A percentile compares a stretch with the other conserved stretches of the same genome.
phyloP scores from a whole-genome alignment of 2,888 invertebrate genomes.

The Belgica antarctica region DNA sequence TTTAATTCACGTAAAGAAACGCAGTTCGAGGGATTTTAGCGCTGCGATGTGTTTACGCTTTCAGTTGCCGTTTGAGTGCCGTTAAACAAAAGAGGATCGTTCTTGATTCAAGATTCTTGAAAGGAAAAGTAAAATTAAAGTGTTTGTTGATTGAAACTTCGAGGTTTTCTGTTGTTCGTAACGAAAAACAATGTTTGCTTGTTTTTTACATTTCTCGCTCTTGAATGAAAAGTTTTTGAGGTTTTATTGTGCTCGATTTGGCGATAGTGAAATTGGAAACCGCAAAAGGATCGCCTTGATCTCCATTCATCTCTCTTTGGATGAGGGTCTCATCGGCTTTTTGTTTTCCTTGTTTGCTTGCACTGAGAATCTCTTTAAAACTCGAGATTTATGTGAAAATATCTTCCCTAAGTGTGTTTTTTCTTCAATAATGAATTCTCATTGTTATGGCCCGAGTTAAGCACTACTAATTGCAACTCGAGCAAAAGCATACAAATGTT shows the following conservation, averaged over 20 bases:
- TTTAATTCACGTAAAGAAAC: slow-evolving; percentile 31
- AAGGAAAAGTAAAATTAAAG: too few relatives aligned
- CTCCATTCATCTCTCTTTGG: slow-evolving; percentile 24
- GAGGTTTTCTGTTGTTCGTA: not conserved
- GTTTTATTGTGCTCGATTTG: not conserved
- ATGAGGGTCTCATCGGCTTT: slow-evolving; percentile 3
- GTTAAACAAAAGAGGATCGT: not conserved
- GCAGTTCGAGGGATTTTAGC: slow-evolving; percentile 1
- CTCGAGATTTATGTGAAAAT: slow-evolving; percentile 11
- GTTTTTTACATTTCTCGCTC: not conserved
- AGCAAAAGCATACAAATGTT: not conserved
- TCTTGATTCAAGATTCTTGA: too few relatives aligned
- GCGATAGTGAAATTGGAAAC: slow-evolving; percentile 26
- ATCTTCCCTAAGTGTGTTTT: slow-evolving; percentile 17
- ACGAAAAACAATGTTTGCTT: slow-evolving; percentile 5
- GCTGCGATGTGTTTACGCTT: not conserved
- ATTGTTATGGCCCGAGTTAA: not conserved
- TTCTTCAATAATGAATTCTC: slow-evolving; percentile 10
- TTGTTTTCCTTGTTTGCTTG: slow-evolving; percentile 6
- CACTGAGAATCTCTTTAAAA: slow-evolving; percentile 9
- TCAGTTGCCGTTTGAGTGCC: not conserved
- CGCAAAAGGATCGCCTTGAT: slow-evolving; percentile 23
- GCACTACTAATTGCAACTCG: not conserved
- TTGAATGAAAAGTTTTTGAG: not conserved
- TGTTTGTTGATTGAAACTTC: not conserved